Evolutionary conservation across 2,797 vertebrate species (phyloP).

Genomic region (Philypnodon macrostomus): DNA sequence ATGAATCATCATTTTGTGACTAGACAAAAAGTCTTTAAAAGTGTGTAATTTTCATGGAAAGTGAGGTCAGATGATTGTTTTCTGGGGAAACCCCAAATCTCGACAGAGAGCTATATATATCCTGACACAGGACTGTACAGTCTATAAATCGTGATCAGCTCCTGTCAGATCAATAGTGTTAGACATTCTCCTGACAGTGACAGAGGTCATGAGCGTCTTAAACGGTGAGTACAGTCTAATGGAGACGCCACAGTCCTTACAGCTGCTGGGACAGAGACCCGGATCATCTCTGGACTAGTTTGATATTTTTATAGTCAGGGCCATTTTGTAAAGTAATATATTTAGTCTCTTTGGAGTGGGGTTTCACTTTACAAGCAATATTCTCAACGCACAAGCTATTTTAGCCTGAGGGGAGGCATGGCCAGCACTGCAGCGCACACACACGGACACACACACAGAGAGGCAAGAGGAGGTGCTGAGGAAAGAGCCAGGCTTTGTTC

Average conservation of each 20-base stretch:
- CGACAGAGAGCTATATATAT: constrained; percentile 31
- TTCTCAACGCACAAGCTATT: constrained; percentile 28
- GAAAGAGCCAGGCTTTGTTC: constrained; percentile 46
- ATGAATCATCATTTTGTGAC: no score
- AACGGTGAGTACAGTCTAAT: constrained; percentile 67
- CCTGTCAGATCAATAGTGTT: constrained; percentile 47
- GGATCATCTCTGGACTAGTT: constrained; percentile 10
- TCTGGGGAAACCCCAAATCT: constrained; percentile 44
- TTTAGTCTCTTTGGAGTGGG: constrained; percentile 9
- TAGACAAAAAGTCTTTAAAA: background rate
- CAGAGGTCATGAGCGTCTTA: constrained; percentile 58
- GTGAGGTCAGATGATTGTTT: background rate
- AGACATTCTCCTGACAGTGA: constrained; percentile 26
- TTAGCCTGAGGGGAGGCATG: constrained; percentile 21
- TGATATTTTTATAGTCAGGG: background rate
- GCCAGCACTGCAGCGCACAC: constrained; percentile 25
- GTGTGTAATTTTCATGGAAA: constrained; percentile 8
- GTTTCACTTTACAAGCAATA: constrained; percentile 46
- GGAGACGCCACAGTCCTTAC: background rate
- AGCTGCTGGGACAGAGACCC: background rate
- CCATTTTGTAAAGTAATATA: background rate
- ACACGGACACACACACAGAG: background rate
- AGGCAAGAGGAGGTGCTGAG: constrained; percentile 21
- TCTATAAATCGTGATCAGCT: constrained; percentile 27
- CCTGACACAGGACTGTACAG: constrained; percentile 10